These are phyloP conservation scores for Hydrozoanthus tunicans DNA, from an alignment of 64 coral and sea anemone species.

Conservation along the genomic window DNA sequence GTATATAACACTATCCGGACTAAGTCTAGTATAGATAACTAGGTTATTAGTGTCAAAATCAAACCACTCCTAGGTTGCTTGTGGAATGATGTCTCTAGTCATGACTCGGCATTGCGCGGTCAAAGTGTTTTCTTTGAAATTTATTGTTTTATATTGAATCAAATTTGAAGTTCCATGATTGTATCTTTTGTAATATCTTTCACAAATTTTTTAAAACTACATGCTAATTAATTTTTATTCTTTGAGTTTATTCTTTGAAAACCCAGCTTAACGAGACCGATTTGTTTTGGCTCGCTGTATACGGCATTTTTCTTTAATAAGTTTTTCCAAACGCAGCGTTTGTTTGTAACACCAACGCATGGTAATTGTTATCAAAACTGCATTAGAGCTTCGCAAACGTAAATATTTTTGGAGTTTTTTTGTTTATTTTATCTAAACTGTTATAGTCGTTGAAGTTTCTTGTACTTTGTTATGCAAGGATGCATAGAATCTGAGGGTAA, in stretches of 20 bases:
- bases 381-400: slow-evolving; percentile 4
- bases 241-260: background rate
- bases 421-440: slow-evolving; percentile 24
- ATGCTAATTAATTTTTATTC: slow-evolving; percentile 39
- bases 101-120: background rate
- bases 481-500: no score
- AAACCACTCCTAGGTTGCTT: background rate
- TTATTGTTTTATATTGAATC: slow-evolving; percentile 13
- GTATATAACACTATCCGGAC: no score
- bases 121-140: slow-evolving; percentile 2
- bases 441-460: background rate
- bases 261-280: no score
- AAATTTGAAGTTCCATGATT: slow-evolving; percentile 36
- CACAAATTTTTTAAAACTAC: slow-evolving; percentile 9
- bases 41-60: background rate
- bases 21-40: no score
- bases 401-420: background rate
- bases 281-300: no score
- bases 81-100: background rate
- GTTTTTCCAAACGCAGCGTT: background rate
- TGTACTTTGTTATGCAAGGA: no score
- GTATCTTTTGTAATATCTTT: slow-evolving; percentile 18
- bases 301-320: background rate
- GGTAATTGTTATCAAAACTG: background rate
- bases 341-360: background rate